Evolutionary conservation across 2,797 vertebrate genomes (phyloP), one percentile per base, ranked within the genome.

Genomic region (Loris lydekkerianus): DNA sequence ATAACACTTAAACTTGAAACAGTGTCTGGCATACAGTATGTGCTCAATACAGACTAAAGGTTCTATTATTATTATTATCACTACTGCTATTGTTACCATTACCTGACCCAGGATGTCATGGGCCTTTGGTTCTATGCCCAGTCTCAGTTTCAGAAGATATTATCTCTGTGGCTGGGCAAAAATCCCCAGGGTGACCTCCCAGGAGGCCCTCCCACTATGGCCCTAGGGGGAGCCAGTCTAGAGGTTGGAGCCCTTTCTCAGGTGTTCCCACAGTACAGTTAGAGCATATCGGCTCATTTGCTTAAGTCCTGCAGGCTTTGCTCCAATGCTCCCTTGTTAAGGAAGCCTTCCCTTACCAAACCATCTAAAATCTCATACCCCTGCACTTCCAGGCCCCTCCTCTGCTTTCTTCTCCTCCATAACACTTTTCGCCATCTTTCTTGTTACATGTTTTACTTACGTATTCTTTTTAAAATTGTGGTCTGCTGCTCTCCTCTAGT

Each of bases 111-210:
- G 34, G 31, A 4, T 93, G 11, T 89, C 40, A 61, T 17, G 63
- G 58, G 21, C 34, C 46, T 96, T 94, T 49, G 18, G 14, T 80
- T 94, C 43, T 85, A 61, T 65, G 46, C 10, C 7, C 34, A 93
- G 34, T 10, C 81, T 84, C n/a, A 70, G 70, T 81, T 95, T 85
- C 46, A 69, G 49, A 94, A 91, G 65, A 75, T 72, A 60, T 31
- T 91, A 70, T 56, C 40, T 58, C 43, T 86, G 43, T 17, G 21
- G 78, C 75, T 5, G 72, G 46, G 69, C 34, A 86, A 58, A 88
- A 81, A 94, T 87, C 23, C 69, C 69, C 67, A 86, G 46, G 43
- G n/a, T 17, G 89, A 29, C n/a, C 25, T 91, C 29, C 65, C 21
- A 25, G 67, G 72, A 72, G 77, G 25, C 77, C 34, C 7, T 82